These are phyloP conservation scores for Coleophora flavipennella DNA, from an alignment of 2,888 invertebrate species.

Conservation along the genomic window DNA sequence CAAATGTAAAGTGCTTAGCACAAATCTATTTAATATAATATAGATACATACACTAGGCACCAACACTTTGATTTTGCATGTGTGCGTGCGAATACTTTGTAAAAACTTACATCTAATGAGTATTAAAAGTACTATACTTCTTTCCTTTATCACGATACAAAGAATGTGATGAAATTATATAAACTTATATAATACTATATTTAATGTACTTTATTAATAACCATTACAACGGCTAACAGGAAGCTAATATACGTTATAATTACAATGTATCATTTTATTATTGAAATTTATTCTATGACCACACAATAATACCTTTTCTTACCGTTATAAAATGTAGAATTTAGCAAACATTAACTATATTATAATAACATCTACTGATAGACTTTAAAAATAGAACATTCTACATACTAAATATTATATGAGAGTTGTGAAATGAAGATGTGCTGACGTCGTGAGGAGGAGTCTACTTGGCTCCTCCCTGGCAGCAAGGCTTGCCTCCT, in stretches of 20 bases:
- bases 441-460: no score
- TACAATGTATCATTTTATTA: conserved; percentile 10
- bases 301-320: conserved; percentile 29
- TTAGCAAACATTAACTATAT: conserved; percentile 25
- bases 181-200: conserved; percentile 7
- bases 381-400: no score
- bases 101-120: conserved; percentile 50
- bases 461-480: conserved; percentile 40
- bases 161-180: conserved; percentile 42
- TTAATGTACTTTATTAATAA: conserved; percentile 13
- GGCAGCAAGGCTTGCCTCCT: conserved; percentile 62
- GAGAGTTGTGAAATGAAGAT: no score
- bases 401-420: no score
- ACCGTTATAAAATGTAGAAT: conserved; percentile 22
- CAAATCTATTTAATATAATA: no score
- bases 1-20: conserved; percentile 2
- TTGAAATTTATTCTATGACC: conserved; percentile 41
- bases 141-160: conserved; percentile 31
- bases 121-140: conserved; percentile 58
- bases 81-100: conserved; percentile 40
- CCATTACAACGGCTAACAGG: conserved; percentile 25
- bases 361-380: neutral
- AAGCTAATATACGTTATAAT: conserved; percentile 12
- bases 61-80: conserved; percentile 29
- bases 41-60: conserved; percentile 8